Evolutionary conservation across 1,140 invertebrate species (phyloP).

Genomic region (Drosophila nigromelanica): DNA sequence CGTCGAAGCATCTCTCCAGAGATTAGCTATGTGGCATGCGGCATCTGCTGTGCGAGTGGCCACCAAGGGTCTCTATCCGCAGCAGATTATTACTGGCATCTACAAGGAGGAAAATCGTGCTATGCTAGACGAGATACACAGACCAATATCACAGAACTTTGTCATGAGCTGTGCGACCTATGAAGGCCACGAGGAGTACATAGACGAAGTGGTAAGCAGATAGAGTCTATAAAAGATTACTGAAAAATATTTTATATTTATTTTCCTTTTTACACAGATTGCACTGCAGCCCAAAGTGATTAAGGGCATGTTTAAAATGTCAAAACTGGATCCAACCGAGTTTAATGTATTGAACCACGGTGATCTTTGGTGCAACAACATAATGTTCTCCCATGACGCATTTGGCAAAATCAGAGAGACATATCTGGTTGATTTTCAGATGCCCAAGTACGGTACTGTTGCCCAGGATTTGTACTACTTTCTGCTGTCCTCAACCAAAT

Average conservation of each 20-base stretch:
- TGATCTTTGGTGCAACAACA: conserved; percentile 84
- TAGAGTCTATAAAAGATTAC: background rate
- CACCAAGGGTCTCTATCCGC: conserved; percentile 82
- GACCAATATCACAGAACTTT: conserved; percentile 23
- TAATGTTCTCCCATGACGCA: conserved; percentile 82
- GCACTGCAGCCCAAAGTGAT: conserved; percentile 13
- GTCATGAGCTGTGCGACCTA: conserved; percentile 41
- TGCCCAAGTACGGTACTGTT: conserved; percentile 61
- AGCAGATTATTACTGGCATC: background rate
- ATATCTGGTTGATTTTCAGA: conserved; percentile 67
- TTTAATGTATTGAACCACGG: conserved; percentile 87
- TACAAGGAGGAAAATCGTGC: conserved; percentile 25
- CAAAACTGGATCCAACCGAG: conserved; percentile 72
- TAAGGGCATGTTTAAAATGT: conserved; percentile 43
- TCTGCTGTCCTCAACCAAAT: conserved; percentile 63
- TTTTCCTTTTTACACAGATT: conserved; percentile 17
- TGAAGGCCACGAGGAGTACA: conserved; percentile 47
- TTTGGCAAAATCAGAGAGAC: conserved; percentile 61
- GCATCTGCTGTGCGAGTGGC: conserved; percentile 73
- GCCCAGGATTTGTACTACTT: conserved; percentile 69
- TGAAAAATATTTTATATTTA: too few species aligned
- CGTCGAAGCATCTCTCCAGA: background rate
- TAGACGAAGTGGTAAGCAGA: conserved; percentile 51
- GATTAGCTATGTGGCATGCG: conserved; percentile 59
- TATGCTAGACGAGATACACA: conserved; percentile 42